Percentiles rank a stretch among this genome's conserved stretches.
Conservation (phyloP, 1,140 invertebrate species). For the Bombus superbus region DNA sequence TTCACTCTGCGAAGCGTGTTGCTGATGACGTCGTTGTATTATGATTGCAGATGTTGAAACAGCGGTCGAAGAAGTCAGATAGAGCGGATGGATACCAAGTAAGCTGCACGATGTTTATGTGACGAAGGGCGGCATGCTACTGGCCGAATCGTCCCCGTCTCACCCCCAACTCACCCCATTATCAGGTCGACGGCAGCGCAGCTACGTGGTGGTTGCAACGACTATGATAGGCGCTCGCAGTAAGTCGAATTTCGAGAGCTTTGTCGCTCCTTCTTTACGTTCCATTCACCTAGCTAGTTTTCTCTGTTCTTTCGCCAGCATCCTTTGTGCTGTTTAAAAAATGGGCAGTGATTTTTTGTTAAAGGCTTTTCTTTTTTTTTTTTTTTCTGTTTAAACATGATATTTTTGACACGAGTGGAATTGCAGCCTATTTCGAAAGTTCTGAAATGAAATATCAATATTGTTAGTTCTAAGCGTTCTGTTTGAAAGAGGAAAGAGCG, state of each 20-base stretch:
- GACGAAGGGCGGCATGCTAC: slow-evolving; percentile 73
- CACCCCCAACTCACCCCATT: slow-evolving; percentile 57
- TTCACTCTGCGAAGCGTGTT: background rate
- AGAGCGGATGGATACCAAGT: background rate
- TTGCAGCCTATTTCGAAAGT: too few relatives aligned
- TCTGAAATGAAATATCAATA: background rate
- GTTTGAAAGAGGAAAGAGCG: too few relatives aligned
- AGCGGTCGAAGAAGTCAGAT: background rate
- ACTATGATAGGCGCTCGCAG: slow-evolving; percentile 46
- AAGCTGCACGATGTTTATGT: slow-evolving; percentile 53
- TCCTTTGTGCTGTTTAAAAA: background rate
- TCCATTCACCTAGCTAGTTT: too few relatives aligned
- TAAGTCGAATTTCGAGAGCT: slow-evolving; percentile 30
- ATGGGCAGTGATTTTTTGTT: background rate
- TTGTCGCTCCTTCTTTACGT: background rate
- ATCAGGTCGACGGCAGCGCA: slow-evolving; percentile 72
- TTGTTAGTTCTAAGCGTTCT: too few relatives aligned
- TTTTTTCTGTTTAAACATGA: background rate
- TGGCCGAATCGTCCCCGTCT: slow-evolving; percentile 65
- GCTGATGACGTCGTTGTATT: background rate
- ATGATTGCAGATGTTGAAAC: background rate
- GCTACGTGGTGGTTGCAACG: slow-evolving; percentile 68
- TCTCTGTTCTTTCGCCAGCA: background rate
- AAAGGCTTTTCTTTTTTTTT: too few relatives aligned
- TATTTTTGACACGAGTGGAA: background rate